Conservation (phyloP, 2,113 vertebrate species). For the Malurus cyaneus region DNA sequence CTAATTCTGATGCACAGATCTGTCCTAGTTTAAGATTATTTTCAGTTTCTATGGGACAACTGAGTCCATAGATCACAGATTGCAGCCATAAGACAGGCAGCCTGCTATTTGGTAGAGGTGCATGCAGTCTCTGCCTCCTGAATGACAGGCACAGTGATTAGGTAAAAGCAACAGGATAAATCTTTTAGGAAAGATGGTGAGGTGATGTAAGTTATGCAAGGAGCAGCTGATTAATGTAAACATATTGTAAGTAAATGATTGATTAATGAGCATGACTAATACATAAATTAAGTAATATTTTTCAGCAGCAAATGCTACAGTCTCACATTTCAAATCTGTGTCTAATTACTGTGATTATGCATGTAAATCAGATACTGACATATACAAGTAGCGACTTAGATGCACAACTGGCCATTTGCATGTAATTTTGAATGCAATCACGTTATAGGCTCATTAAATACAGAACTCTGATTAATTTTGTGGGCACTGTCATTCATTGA, state of each 20-base stretch:
- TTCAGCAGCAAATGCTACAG: neutral
- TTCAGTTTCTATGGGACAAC: neutral
- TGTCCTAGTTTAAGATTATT: neutral
- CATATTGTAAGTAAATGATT: constrained; percentile 23
- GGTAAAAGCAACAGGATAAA: neutral
- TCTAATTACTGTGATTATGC: constrained; percentile 30
- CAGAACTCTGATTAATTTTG: neutral
- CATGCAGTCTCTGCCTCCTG: neutral
- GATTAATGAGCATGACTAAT: constrained; percentile 38
- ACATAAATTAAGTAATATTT: neutral
- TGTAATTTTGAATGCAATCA: constrained; percentile 26
- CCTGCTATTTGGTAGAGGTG: neutral
- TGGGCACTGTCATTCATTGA: neutral
- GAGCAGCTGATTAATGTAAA: constrained; percentile 32
- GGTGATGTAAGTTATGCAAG: neutral
- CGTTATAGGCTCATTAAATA: neutral
- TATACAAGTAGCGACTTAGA: constrained; percentile 7
- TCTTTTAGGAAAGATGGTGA: neutral
- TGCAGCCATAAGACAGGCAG: neutral
- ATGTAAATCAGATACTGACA: constrained; percentile 38
- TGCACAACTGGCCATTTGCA: constrained; percentile 29
- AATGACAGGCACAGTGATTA: neutral
- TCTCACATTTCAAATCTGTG: neutral
- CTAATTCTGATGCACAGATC: neutral
- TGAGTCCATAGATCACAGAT: neutral